Percentiles rank a stretch among this genome's conserved stretches.
Evolutionary conservation across 2,888 invertebrate species (phyloP).

Genomic region (Cremastinae sp.): DNA sequence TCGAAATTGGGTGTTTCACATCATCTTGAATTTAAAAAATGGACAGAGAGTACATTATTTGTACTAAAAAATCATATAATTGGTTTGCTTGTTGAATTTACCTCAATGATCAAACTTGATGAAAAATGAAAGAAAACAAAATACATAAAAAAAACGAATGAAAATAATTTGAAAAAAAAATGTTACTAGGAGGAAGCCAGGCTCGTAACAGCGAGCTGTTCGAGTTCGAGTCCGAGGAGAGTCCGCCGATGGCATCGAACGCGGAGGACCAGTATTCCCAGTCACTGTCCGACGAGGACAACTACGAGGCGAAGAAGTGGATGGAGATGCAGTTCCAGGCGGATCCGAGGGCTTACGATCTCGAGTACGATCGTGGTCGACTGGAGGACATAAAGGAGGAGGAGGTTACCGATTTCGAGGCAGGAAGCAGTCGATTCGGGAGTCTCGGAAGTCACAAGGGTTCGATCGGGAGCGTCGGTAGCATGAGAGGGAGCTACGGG

Average conservation of each 20-base stretch:
- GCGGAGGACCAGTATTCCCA: slow-evolving; percentile 77
- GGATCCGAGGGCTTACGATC: slow-evolving; percentile 86
- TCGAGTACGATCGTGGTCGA: slow-evolving; percentile 91
- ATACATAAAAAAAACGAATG: too few species aligned
- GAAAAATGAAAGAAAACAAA: too few species aligned
- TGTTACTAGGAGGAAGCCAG: too few species aligned
- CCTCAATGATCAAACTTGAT: too few species aligned
- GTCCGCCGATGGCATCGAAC: slow-evolving; percentile 77
- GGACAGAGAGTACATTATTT: too few species aligned
- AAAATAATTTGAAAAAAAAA: too few species aligned
- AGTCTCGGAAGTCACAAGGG: slow-evolving; percentile 90
- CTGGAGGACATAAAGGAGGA: slow-evolving; percentile 96
- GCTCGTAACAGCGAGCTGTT: slow-evolving; percentile 71
- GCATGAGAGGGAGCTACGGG: slow-evolving; percentile 93
- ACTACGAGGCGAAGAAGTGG: slow-evolving; percentile 89
- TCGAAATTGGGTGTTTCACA: too few species aligned
- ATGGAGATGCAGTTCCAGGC: slow-evolving; percentile 94
- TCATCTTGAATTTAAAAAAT: too few species aligned
- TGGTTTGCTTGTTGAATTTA: too few species aligned
- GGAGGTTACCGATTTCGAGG: slow-evolving; percentile 92
- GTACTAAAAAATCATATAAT: too few species aligned
- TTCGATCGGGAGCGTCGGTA: slow-evolving; percentile 88
- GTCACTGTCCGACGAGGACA: slow-evolving; percentile 78
- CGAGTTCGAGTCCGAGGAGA: slow-evolving; percentile 78
- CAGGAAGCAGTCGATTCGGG: slow-evolving; percentile 87